These are phyloP conservation scores for Miniopterus natalensis DNA, from an alignment of 2,113 vertebrate genomes.

Conservation along the genomic window DNA sequence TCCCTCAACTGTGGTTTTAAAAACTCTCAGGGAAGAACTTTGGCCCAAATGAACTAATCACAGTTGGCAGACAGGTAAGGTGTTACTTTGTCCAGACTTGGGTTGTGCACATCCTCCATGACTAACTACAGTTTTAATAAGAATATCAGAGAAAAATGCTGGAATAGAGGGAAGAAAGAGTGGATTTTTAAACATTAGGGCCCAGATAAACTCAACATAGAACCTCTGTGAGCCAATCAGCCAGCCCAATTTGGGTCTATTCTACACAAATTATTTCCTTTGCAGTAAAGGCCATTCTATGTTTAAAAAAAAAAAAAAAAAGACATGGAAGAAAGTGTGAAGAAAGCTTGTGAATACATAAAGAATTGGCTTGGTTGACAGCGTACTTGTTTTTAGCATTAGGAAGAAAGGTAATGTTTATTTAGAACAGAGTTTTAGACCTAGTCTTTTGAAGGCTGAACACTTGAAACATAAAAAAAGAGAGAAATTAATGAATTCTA, in stretches of 20 bases:
- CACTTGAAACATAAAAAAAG: background rate
- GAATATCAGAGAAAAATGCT: background rate
- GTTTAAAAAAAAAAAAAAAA: background rate
- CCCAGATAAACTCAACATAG: background rate
- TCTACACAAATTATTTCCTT: background rate
- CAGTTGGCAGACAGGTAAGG: background rate
- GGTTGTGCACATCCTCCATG: background rate
- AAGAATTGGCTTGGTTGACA: background rate
- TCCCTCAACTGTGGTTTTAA: background rate
- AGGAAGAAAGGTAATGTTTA: background rate
- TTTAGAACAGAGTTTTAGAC: background rate
- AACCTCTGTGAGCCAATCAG: background rate
- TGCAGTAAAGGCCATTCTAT: background rate
- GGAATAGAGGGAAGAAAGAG: background rate
- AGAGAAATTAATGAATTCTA: conserved; percentile 25
- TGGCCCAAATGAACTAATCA: background rate
- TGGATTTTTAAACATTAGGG: background rate
- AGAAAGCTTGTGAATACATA: background rate
- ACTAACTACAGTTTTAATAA: background rate
- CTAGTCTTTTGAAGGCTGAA: background rate
- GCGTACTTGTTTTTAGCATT: background rate
- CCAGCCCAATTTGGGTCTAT: background rate
- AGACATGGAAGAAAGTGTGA: background rate
- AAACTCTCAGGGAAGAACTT: conserved; percentile 9
- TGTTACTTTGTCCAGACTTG: background rate